These are phyloP conservation scores for Drosophila novamexicana DNA, from an alignment of 1,140 invertebrate genomes.

Conservation along the genomic window DNA sequence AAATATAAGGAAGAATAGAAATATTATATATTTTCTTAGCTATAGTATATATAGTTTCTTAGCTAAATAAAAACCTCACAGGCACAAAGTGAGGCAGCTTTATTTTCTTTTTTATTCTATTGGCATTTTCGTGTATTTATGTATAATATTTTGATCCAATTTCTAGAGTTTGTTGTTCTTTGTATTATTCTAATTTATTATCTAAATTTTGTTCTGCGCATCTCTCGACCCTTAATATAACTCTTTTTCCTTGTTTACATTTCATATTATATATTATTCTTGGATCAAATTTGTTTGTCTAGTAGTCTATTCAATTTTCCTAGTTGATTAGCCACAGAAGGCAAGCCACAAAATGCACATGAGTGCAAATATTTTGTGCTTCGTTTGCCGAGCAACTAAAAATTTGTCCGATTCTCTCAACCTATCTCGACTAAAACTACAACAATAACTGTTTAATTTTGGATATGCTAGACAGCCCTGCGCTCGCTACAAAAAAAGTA, in stretches of 20 bases:
- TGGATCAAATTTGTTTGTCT: background rate
- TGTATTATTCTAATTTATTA: too few species aligned
- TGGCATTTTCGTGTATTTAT: too few species aligned
- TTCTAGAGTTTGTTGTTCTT: too few species aligned
- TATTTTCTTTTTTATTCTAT: too few species aligned
- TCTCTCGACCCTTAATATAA: background rate
- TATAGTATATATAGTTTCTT: too few species aligned
- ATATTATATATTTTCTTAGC: too few species aligned
- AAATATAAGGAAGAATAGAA: too few species aligned
- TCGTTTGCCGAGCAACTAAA: conserved; percentile 15
- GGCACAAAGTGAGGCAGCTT: too few species aligned
- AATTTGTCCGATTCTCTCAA: background rate
- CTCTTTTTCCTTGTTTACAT: background rate
- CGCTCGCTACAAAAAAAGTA: conserved; percentile 12
- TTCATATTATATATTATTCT: background rate
- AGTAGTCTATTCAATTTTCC: background rate
- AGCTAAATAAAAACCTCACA: too few species aligned
- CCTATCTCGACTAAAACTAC: background rate
- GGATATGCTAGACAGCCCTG: background rate
- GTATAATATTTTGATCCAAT: too few species aligned
- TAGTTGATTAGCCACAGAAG: conserved; percentile 4
- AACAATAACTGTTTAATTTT: conserved; percentile 17
- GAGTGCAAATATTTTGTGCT: conserved; percentile 1
- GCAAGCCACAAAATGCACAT: background rate
- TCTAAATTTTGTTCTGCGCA: too few species aligned